Percentiles rank a stretch among this genome's conserved stretches.
phyloP scores from a whole-genome alignment of 2,888 invertebrate species.

The Bibio marci region DNA sequence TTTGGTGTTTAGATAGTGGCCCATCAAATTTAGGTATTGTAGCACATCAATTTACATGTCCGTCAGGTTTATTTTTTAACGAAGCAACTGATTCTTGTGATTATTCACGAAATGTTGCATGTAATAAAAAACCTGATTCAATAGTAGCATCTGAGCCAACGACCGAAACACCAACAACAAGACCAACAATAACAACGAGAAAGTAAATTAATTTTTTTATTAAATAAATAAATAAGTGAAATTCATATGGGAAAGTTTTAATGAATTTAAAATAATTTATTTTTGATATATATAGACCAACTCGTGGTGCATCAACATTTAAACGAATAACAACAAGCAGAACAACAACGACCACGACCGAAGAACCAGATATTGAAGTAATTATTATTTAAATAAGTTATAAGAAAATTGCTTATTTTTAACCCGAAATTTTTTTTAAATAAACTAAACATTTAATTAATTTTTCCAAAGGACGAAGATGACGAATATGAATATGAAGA shows the following conservation, averaged over 20 bases:
- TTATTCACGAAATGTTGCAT: slow-evolving; percentile 73
- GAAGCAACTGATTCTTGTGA: slow-evolving; percentile 85
- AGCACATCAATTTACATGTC: slow-evolving; percentile 85
- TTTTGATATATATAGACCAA: too few relatives aligned
- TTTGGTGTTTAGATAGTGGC: slow-evolving; percentile 83
- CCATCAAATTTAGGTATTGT: slow-evolving; percentile 79
- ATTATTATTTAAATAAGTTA: background rate
- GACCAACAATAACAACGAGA: slow-evolving; percentile 31
- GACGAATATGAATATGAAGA: slow-evolving; percentile 32
- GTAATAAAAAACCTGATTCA: slow-evolving; percentile 33
- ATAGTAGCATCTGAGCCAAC: too few relatives aligned
- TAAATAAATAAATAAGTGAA: too few relatives aligned
- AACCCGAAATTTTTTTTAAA: too few relatives aligned
- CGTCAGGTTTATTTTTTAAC: slow-evolving; percentile 80
- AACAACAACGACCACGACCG: slow-evolving; percentile 30
- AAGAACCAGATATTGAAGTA: slow-evolving; percentile 22
- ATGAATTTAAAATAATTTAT: too few relatives aligned
- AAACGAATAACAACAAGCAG: slow-evolving; percentile 31
- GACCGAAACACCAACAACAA: slow-evolving; percentile 23
- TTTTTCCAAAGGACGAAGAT: slow-evolving; percentile 23
- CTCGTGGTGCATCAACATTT: slow-evolving; percentile 23
- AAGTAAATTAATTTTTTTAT: slow-evolving; percentile 14
- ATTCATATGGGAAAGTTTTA: too few relatives aligned
- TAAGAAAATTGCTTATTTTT: too few relatives aligned
- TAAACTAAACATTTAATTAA: background rate